phyloP scores from a whole-genome alignment of 2,888 invertebrate species.

The Aproaerema taeniolella region DNA sequence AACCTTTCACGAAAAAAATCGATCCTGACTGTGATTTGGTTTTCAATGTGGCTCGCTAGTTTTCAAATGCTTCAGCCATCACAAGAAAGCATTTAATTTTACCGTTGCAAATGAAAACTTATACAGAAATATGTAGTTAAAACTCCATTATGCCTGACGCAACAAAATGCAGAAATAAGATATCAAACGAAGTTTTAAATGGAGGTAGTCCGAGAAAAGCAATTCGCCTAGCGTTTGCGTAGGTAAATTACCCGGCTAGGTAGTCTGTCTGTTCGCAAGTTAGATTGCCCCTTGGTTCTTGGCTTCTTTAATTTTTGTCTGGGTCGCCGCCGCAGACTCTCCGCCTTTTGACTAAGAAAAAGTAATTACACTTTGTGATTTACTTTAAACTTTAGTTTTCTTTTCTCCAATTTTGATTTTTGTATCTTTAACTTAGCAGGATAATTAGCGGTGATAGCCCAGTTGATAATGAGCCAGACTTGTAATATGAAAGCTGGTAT shows the following conservation, averaged over 20 bases:
- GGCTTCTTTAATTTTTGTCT: constrained; percentile 41
- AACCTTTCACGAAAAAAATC: too few species aligned
- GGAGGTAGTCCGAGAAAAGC: constrained; percentile 44
- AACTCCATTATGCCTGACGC: constrained; percentile 20
- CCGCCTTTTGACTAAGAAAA: constrained; percentile 4
- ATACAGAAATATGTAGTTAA: too few species aligned
- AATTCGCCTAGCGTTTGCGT: constrained; percentile 43
- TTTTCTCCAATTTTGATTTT: too few species aligned
- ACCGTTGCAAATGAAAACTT: too few species aligned
- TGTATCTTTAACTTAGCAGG: too few species aligned
- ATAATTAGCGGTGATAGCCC: too few species aligned
- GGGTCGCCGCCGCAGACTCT: constrained; percentile 10
- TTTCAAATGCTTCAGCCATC: too few species aligned
- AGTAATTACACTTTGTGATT: constrained; percentile 10
- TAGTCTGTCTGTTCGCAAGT: constrained; percentile 53
- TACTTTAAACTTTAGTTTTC: constrained; percentile 4
- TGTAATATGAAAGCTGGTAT: too few species aligned
- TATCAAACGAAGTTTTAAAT: constrained; percentile 39
- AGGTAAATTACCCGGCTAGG: constrained; percentile 55
- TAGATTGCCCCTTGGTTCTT: constrained; percentile 54
- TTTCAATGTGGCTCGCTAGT: too few species aligned
- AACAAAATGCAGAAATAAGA: constrained; percentile 19
- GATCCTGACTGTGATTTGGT: too few species aligned
- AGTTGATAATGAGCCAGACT: too few species aligned
- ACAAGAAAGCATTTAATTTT: too few species aligned